Evolutionary conservation across 2,888 invertebrate genomes (phyloP), one percentile per base, ranked within the genome.

Genomic region (Calliscelio sp.): DNA sequence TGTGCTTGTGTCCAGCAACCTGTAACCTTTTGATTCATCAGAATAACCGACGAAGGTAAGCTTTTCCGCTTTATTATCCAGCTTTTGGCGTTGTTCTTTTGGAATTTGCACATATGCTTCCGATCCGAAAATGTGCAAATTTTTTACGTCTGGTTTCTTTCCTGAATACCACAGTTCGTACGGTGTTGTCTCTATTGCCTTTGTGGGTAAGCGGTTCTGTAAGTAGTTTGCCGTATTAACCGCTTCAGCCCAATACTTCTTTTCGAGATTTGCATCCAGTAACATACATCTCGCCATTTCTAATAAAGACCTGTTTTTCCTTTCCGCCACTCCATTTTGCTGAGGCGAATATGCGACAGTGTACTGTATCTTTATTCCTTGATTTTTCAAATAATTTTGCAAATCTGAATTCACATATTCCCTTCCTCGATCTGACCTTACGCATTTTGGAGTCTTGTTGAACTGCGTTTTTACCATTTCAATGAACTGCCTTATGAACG

Each of bases 161-260:
- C 22, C 73, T 0, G 24, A n/a, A 53, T 55, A 46, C 87, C 87
- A 88, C 14, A 84, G 16, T 35, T 88, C 87, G 24, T 59, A 86
- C 4, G 87, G 88, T n/a, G 86, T 89, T 7, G 24, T 78, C 0
- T 44, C 59, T 20, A 44, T 81, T 1, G 65, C 28, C 41, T 74
- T 85, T 1, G 85, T 87, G 0, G 82, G 81, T 6, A 86, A 10
- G 10, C 85, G 44, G 38, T 87, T 88, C 22, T 85, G 81, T 1
- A 87, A 51, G 59, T 85, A 87, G 22, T 77, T 85, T 0, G 86
- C 88, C 7, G 86, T 85, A 41, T 55, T 80, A 0, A 87, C 75
- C 8, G 88, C 87, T 51, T 90, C 89, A 25, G 81, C 87, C 87
- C 88, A 89, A 35, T 86, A 89, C 32, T 77, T 85, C 11, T 86